Evolutionary conservation across 2,888 invertebrate genomes (phyloP).

Genomic region (Linnaemya tessellans): DNA sequence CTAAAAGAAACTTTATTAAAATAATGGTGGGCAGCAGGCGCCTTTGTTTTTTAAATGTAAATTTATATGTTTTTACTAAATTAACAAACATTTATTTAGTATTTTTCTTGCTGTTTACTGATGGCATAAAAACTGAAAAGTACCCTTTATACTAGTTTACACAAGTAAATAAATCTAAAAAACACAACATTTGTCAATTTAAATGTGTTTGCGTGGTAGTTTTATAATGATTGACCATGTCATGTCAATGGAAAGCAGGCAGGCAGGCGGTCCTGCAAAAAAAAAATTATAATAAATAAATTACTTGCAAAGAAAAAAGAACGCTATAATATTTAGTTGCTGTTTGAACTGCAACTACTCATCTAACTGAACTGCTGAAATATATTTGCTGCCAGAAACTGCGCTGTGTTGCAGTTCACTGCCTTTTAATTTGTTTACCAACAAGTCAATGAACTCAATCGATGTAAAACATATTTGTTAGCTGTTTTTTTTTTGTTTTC

Average conservation of each 20-base stretch:
- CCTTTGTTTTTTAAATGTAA: slow-evolving; percentile 50
- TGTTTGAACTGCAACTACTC: slow-evolving; percentile 12
- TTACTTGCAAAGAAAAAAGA: slow-evolving; percentile 9
- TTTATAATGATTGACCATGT: slow-evolving; percentile 63
- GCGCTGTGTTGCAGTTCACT: slow-evolving; percentile 60
- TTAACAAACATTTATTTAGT: slow-evolving; percentile 17
- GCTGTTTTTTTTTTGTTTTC: slow-evolving; percentile 26
- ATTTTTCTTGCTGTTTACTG: neutral
- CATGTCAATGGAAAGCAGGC: slow-evolving; percentile 38
- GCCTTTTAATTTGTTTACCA: slow-evolving; percentile 68
- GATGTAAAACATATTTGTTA: neutral
- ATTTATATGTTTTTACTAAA: slow-evolving; percentile 40
- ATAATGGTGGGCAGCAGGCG: slow-evolving; percentile 58
- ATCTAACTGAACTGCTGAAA: neutral
- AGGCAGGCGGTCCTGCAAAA: slow-evolving; percentile 5
- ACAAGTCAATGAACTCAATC: slow-evolving; percentile 67
- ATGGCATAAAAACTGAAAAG: neutral
- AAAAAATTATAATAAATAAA: slow-evolving; percentile 25
- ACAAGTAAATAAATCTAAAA: slow-evolving; percentile 30
- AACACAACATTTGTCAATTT: slow-evolving; percentile 59
- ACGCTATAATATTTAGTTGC: slow-evolving; percentile 1
- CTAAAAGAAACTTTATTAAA: slow-evolving; percentile 34
- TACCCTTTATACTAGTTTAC: slow-evolving; percentile 21
- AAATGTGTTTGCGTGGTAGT: slow-evolving; percentile 65
- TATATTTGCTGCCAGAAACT: neutral